phyloP scores from a whole-genome alignment of 92 coral and sea anemone genomes.

The Heteractis magnifica region DNA sequence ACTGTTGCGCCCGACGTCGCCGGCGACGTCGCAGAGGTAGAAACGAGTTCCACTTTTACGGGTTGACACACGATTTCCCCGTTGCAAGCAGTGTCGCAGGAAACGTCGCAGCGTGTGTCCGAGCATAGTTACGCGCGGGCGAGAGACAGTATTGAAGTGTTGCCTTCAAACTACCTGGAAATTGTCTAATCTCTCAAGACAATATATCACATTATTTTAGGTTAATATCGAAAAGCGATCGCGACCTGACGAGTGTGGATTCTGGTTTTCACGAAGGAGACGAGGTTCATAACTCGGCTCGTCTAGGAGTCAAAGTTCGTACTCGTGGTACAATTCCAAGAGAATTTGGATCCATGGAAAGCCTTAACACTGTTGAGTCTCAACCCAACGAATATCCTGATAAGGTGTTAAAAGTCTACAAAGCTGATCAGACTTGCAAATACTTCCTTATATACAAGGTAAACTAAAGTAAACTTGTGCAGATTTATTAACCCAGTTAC shows the following conservation, averaged over 20 bases:
- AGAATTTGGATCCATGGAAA: conserved; percentile 80
- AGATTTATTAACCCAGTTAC: too few relatives aligned
- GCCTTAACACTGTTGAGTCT: conserved; percentile 56
- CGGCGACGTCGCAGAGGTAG: too few relatives aligned
- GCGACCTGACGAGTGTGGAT: conserved; percentile 75
- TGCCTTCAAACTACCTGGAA: not conserved
- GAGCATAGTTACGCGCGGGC: too few relatives aligned
- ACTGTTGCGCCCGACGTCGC: too few relatives aligned
- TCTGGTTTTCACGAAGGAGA: conserved; percentile 73
- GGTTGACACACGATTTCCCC: too few relatives aligned
- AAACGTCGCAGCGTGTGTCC: too few relatives aligned
- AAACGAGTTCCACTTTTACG: too few relatives aligned
- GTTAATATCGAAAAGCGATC: conserved; percentile 78
- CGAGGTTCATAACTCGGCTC: conserved; percentile 67
- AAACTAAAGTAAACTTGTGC: not conserved
- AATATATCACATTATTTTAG: conserved; percentile 13
- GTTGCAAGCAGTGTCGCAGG: too few relatives aligned
- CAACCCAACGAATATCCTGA: conserved; percentile 78
- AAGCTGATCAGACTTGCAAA: conserved; percentile 95
- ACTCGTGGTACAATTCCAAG: conserved; percentile 70
- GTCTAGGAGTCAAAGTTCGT: conserved; percentile 57
- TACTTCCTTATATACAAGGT: conserved; percentile 93
- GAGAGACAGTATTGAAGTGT: not conserved
- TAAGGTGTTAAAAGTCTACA: conserved; percentile 78
- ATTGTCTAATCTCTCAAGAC: not conserved